Base-by-base conservation (phyloP, 2,888 invertebrate species). In the Zaprionus lineosus region DNA sequence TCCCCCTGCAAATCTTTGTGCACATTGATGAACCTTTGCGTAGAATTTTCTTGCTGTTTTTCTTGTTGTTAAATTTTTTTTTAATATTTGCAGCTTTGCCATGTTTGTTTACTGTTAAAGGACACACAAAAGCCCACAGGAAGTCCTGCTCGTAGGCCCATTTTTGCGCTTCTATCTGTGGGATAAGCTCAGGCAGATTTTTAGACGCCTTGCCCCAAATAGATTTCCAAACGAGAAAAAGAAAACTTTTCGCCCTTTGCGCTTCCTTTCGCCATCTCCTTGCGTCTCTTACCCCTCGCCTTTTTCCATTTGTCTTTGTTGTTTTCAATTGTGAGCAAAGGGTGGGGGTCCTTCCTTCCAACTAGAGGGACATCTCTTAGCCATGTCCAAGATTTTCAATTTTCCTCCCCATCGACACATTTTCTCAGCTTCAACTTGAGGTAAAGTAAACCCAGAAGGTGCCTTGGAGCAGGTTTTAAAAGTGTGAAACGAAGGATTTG, bases 41-140 rank as follows among this genome's bases (percentile, higher is more conserved):
- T 29, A 51, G 55, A 40, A 37, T 53, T 59, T 58, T 50, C 26
- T 29, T 47, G 15, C 31, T 28, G 15, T 8, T 9, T 26, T 53
- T 9, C 16, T 34, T 40, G 21, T 18, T 43, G 12, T 12, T 12
- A 16, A 21, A 41, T 16, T 50, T 53, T 68, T 64, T 68, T 64
- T 65, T 71, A 71, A 71, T 74, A 74, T 74, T 71, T 74, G 74
- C 74, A 74, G 74, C 73, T 74, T 74, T 74, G 41, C 58, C 62
- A 34, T 73, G 74, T 74, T 74, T 74, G 73, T 74, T 74, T 74
- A 74, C 74, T 61, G 74, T 74, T 74, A 74, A 71, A 70, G 74
- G 63, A 73, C 62, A 74, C 64, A 52, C 12, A 24, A 7, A 46
- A 34, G 46, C 60, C 53, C 70, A 69, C 69, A 69, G 72, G 74